phyloP scores from a whole-genome alignment of 2,797 vertebrate genomes.

The Limnodromus scolopaceus region DNA sequence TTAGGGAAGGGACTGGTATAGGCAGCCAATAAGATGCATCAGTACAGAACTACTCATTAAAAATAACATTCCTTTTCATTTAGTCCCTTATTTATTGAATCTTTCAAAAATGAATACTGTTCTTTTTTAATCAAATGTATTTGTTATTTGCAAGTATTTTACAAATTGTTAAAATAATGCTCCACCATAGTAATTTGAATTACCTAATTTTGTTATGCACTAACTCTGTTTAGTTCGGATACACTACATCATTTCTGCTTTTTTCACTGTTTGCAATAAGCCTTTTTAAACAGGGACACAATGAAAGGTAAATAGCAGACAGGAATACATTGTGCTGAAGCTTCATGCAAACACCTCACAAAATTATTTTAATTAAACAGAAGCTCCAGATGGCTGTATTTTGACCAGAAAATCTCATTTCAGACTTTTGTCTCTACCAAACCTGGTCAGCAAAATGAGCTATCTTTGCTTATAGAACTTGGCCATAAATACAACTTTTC shows the following conservation, averaged over 20 bases:
- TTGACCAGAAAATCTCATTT: background rate
- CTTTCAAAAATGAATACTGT: background rate
- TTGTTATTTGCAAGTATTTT: background rate
- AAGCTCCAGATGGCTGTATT: background rate
- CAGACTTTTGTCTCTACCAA: background rate
- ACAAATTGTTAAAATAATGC: background rate
- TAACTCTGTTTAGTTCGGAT: background rate
- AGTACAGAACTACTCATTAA: background rate
- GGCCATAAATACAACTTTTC: background rate
- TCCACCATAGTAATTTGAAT: background rate
- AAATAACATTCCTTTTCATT: background rate
- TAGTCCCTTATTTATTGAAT: background rate
- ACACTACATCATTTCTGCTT: background rate
- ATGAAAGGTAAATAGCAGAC: background rate
- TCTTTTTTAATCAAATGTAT: background rate
- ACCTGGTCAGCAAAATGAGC: background rate
- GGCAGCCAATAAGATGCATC: background rate
- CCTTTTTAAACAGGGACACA: background rate
- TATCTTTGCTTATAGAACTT: background rate
- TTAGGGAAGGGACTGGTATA: background rate
- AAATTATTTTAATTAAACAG: background rate
- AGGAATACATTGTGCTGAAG: background rate
- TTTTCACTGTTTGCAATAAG: background rate
- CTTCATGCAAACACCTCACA: background rate
- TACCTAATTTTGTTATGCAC: background rate